A percentile compares a stretch with the other conserved stretches of the same genome.
Evolutionary conservation across 2,113 vertebrate genomes (phyloP).

Genomic region (Sylvietta virens): DNA sequence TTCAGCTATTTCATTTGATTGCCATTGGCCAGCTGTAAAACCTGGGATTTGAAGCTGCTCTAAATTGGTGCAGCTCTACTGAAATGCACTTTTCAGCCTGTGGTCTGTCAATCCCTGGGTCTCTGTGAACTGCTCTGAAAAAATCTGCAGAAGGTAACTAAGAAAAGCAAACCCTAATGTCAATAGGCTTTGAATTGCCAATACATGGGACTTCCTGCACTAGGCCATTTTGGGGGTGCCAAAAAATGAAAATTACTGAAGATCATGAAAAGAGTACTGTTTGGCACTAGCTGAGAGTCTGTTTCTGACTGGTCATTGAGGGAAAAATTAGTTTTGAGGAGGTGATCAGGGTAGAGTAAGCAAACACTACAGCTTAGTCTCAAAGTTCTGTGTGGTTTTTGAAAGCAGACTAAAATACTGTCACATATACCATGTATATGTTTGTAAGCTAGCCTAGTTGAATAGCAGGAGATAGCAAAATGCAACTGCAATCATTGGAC

Average conservation of each 20-base stretch:
- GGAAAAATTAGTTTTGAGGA: background rate
- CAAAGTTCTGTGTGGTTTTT: background rate
- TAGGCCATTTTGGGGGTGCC: background rate
- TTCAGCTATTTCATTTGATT: conserved; percentile 7
- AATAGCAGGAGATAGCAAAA: background rate
- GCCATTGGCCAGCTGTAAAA: conserved; percentile 14
- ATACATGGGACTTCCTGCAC: background rate
- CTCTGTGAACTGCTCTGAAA: background rate
- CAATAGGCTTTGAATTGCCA: background rate
- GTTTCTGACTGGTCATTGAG: background rate
- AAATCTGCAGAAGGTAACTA: background rate
- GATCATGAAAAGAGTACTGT: background rate
- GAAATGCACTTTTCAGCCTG: background rate
- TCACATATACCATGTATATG: background rate
- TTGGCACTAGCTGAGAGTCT: background rate
- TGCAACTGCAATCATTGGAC: background rate
- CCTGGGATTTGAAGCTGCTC: background rate
- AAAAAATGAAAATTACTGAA: background rate
- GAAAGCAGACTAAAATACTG: background rate
- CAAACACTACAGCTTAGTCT: background rate
- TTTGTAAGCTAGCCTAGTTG: background rate
- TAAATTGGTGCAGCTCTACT: background rate
- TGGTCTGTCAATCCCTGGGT: background rate
- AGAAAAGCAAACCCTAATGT: background rate
- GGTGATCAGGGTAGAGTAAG: background rate